A percentile compares a stretch with the other conserved stretches of the same genome.
phyloP scores from a whole-genome alignment of 2,113 vertebrate genomes.

The Pluvialis apricaria region DNA sequence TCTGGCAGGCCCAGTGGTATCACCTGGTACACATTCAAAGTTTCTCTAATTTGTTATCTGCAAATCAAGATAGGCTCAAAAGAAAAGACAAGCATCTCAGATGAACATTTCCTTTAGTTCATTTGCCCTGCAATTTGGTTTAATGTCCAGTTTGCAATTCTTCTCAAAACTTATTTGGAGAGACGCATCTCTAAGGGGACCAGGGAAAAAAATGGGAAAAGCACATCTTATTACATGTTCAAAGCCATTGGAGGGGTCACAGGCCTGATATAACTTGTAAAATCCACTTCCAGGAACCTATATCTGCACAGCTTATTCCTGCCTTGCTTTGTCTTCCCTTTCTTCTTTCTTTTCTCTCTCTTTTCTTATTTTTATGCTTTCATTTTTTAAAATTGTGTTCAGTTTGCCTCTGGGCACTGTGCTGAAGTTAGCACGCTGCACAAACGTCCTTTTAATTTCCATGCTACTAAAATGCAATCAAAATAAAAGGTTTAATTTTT shows the following conservation, averaged over 20 bases:
- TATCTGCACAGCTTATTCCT: neutral
- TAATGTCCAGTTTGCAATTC: neutral
- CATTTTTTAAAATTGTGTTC: accelerated
- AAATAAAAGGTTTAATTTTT: conserved; percentile 22
- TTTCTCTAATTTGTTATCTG: neutral
- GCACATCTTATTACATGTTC: accelerated
- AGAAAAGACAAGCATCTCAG: neutral
- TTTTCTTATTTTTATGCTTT: neutral
- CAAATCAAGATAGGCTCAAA: neutral
- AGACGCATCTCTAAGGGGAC: neutral
- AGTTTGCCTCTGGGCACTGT: neutral
- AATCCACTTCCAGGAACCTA: neutral
- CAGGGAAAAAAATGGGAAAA: neutral
- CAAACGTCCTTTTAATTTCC: conserved; percentile 10
- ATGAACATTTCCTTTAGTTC: neutral
- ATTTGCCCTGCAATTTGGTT: neutral
- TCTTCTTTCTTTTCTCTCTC: no score
- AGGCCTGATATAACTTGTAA: accelerated
- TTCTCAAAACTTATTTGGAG: neutral
- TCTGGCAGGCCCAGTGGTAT: neutral
- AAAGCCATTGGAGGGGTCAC: neutral
- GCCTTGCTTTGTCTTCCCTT: neutral
- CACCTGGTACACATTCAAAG: accelerated
- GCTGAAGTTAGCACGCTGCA: neutral
- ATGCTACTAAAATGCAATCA: neutral